These are phyloP conservation scores for Ryuthela nishihirai DNA, from an alignment of 2,888 invertebrate species.

Conservation along the genomic window DNA sequence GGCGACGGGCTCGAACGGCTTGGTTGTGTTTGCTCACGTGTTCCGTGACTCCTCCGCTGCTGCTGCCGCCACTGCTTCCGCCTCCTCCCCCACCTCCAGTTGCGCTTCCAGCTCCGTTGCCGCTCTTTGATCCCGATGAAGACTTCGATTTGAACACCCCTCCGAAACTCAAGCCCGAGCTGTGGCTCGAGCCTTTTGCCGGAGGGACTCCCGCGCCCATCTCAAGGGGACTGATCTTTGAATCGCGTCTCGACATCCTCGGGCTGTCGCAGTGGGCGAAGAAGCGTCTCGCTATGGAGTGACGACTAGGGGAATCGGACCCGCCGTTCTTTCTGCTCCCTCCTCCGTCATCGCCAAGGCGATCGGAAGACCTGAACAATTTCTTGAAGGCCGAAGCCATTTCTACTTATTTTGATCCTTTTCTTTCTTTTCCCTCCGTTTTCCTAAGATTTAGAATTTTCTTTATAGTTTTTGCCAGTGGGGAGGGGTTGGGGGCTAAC, in stretches of 20 bases:
- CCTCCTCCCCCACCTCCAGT: background rate
- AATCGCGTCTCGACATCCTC: constrained; percentile 1
- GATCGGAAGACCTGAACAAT: constrained; percentile 1
- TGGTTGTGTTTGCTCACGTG: constrained; percentile 54
- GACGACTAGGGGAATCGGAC: background rate
- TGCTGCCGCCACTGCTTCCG: background rate
- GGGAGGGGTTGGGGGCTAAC: too few species aligned
- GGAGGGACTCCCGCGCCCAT: too few species aligned
- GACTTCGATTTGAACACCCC: too few species aligned
- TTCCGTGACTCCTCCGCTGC: constrained; percentile 55
- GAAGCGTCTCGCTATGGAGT: constrained; percentile 4
- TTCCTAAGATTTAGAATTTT: too few species aligned
- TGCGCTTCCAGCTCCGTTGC: background rate
- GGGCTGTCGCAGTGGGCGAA: constrained; percentile 6
- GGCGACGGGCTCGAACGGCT: constrained; percentile 64
- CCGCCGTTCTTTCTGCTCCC: background rate
- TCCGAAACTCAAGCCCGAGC: too few species aligned
- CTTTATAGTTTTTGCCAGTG: too few species aligned
- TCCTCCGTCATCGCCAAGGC: background rate
- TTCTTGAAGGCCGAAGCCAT: constrained; percentile 9
- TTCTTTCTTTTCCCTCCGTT: too few species aligned
- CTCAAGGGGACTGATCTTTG: constrained; percentile 3
- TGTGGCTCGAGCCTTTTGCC: too few species aligned
- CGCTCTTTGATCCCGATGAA: too few species aligned
- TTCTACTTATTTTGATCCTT: too few species aligned